These are phyloP conservation scores for Microcebus griseorufus DNA, from an alignment of 2,113 vertebrate species.

Conservation along the genomic window DNA sequence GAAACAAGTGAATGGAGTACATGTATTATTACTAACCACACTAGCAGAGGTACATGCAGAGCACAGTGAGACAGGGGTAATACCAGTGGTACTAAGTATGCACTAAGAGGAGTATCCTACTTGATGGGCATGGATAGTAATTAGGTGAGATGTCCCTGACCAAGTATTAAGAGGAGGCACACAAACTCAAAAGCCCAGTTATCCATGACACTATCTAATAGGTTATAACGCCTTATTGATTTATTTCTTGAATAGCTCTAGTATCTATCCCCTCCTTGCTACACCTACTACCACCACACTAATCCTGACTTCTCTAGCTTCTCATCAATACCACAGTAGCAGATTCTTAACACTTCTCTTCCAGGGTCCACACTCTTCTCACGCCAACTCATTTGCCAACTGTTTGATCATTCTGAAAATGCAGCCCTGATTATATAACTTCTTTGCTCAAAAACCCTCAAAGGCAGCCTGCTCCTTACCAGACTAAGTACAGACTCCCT, in stretches of 20 bases:
- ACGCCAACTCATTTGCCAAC: not conserved
- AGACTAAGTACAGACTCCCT: not conserved
- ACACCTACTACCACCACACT: accelerated
- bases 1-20: not conserved
- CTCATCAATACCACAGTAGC: accelerated
- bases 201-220: not conserved
- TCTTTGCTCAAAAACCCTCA: not conserved
- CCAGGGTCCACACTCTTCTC: not conserved
- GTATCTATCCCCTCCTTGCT: not conserved
- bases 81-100: too few species aligned
- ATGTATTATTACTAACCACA: too few species aligned
- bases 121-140: not conserved
- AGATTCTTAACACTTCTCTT: not conserved
- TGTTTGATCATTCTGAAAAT: not conserved
- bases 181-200: not conserved
- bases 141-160: not conserved
- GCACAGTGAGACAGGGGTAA: not conserved
- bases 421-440: not conserved
- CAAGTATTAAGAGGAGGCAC: not conserved
- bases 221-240: accelerated
- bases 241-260: not conserved
- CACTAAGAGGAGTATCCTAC: accelerated
- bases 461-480: not conserved
- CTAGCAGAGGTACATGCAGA: not conserved
- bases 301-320: not conserved